These are phyloP conservation scores for Melanotaenia nigrans DNA, from an alignment of 2,797 vertebrate species.

Conservation along the genomic window DNA sequence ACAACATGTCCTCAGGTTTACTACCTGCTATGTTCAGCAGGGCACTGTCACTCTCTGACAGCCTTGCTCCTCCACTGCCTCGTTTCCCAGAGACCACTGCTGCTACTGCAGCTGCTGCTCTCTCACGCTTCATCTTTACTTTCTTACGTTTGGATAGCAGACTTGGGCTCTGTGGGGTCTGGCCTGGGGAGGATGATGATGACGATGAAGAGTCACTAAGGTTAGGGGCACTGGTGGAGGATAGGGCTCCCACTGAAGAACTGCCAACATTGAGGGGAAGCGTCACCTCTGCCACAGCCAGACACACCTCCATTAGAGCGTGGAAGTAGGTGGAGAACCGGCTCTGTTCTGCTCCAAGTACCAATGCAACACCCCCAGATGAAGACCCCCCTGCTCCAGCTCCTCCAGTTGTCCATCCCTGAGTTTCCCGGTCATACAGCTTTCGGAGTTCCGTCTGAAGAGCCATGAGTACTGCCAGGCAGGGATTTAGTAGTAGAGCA, in stretches of 20 bases:
- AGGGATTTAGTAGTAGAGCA: slow-evolving; percentile 94
- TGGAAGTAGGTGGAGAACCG: slow-evolving; percentile 98
- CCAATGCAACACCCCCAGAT: slow-evolving; percentile 79
- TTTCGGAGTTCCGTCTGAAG: slow-evolving; percentile 96
- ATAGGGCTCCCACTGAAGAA: slow-evolving; percentile 86
- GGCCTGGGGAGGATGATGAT: slow-evolving; percentile 94
- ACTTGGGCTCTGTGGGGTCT: slow-evolving; percentile 97
- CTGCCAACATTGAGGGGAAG: slow-evolving; percentile 91
- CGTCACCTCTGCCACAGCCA: slow-evolving; percentile 96
- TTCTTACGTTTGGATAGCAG: slow-evolving; percentile 97
- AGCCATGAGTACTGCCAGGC: slow-evolving; percentile 95
- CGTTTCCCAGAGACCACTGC: slow-evolving; percentile 88
- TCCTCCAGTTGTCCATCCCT: slow-evolving; percentile 88
- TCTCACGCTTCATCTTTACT: slow-evolving; percentile 97
- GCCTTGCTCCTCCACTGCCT: slow-evolving; percentile 79
- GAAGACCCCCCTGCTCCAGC: slow-evolving; percentile 76
- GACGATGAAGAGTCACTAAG: slow-evolving; percentile 97
- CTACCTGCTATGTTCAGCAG: slow-evolving; percentile 92
- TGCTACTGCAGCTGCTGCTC: slow-evolving; percentile 82
- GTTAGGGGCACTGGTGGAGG: slow-evolving; percentile 89
- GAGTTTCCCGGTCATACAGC: slow-evolving; percentile 94
- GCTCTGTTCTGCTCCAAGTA: slow-evolving; percentile 87
- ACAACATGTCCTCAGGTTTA: slow-evolving; percentile 98
- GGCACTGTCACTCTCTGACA: slow-evolving; percentile 85
- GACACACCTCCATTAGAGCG: slow-evolving; percentile 95